A percentile compares a stretch with the other conserved stretches of the same genome.
phyloP scores from a whole-genome alignment of 2,888 invertebrate genomes.

The Bhutanitis thaidina region DNA sequence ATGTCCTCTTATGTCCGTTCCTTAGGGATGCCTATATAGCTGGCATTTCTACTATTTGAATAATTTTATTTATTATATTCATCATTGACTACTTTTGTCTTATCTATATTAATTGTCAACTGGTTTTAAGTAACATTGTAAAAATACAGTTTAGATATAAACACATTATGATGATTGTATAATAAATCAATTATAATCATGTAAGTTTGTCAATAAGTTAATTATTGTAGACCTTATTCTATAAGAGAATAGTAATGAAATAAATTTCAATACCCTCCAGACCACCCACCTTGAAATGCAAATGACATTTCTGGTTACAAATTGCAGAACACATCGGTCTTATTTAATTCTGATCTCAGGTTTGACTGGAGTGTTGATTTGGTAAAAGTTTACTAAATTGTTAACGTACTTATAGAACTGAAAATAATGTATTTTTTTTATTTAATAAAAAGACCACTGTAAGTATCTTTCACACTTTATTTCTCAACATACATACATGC shows the following conservation, averaged over 20 bases:
- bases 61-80: slow-evolving; percentile 20
- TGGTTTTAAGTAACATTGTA: slow-evolving; percentile 51
- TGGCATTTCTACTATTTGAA: slow-evolving; percentile 6
- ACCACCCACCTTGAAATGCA: slow-evolving; percentile 28
- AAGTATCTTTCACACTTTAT: slow-evolving; percentile 31
- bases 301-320: slow-evolving; percentile 30
- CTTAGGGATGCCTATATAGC: not conserved
- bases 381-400: slow-evolving; percentile 74
- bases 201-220: slow-evolving; percentile 58
- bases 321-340: slow-evolving; percentile 31
- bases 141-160: slow-evolving; percentile 46
- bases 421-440: slow-evolving; percentile 75
- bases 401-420: slow-evolving; percentile 77
- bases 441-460: slow-evolving; percentile 73
- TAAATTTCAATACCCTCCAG: slow-evolving; percentile 26
- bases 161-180: slow-evolving; percentile 65
- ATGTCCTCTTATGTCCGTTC: not conserved
- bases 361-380: slow-evolving; percentile 68
- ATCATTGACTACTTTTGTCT: slow-evolving; percentile 42
- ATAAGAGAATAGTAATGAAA: slow-evolving; percentile 46
- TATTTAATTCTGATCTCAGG: slow-evolving; percentile 64
- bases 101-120: slow-evolving; percentile 47
- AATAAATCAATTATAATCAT: slow-evolving; percentile 58
- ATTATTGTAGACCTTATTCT: slow-evolving; percentile 46
- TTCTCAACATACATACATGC: not conserved